A percentile compares a stretch with the other conserved stretches of the same genome.
Evolutionary conservation across 1,140 invertebrate genomes (phyloP).

Genomic region (Phthorimaea operculella): DNA sequence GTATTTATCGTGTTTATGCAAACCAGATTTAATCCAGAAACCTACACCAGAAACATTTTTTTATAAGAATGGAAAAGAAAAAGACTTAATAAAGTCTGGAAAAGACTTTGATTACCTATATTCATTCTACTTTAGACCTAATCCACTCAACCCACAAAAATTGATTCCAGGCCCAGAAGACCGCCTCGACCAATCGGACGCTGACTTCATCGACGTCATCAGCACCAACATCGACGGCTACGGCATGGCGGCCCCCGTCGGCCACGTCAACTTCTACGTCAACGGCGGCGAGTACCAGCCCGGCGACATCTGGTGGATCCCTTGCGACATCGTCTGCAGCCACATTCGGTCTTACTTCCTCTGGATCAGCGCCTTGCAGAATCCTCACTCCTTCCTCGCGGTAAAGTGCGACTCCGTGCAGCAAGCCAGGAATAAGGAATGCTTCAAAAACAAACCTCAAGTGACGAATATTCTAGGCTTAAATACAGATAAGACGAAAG

Average conservation of each 20-base stretch:
- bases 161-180: conserved; percentile 23
- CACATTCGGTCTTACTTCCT: conserved; percentile 34
- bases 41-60: too few species aligned
- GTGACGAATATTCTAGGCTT: conserved; percentile 38
- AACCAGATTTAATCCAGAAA: too few species aligned
- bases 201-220: conserved; percentile 68
- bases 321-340: conserved; percentile 38
- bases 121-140: too few species aligned
- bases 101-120: too few species aligned
- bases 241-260: conserved; percentile 73
- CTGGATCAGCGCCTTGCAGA: conserved; percentile 33
- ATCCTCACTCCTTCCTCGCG: conserved; percentile 39
- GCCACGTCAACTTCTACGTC: conserved; percentile 74
- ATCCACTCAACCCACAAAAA: too few species aligned
- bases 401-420: conserved; percentile 48
- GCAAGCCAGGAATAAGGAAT: conserved; percentile 36
- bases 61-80: too few species aligned
- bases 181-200: conserved; percentile 42
- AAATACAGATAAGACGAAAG: conserved; percentile 28
- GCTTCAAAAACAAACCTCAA: conserved; percentile 32
- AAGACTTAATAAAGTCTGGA: too few species aligned
- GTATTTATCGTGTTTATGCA: too few species aligned
- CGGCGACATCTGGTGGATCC: conserved; percentile 46
- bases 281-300: conserved; percentile 79
- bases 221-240: conserved; percentile 76